Conservation (phyloP, 2,113 vertebrate species). For the Willisornis vidua region DNA sequence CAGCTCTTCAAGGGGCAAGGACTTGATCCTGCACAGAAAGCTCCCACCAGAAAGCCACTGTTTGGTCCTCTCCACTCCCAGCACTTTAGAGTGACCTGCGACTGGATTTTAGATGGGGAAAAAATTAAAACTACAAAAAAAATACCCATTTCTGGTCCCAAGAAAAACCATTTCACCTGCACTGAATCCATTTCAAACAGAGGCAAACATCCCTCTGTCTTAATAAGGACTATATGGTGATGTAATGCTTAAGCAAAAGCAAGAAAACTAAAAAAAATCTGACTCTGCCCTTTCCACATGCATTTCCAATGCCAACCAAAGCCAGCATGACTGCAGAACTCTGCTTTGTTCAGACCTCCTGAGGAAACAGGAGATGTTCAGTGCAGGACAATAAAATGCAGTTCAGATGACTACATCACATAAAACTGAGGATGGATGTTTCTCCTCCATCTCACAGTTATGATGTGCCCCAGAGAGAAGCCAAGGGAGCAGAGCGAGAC, state of each 20-base stretch:
- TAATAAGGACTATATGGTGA: neutral
- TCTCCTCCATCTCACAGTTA: neutral
- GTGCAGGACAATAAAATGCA: neutral
- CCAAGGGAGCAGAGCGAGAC: neutral
- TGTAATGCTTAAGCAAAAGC: neutral
- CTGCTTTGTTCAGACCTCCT: neutral
- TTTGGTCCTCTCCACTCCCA: neutral
- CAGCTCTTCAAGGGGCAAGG: neutral
- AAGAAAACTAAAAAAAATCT: neutral
- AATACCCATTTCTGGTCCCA: neutral
- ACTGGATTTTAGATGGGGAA: neutral
- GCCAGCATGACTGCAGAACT: neutral
- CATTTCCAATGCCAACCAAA: neutral
- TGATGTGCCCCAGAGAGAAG: accelerated
- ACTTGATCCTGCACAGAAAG: neutral
- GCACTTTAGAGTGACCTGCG: neutral
- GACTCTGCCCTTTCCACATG: neutral
- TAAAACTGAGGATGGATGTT: neutral
- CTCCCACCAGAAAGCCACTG: neutral
- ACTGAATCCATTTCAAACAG: neutral
- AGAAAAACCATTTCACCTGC: neutral
- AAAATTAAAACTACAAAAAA: neutral
- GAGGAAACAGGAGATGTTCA: neutral
- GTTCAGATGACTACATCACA: neutral
- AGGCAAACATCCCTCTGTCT: neutral